These are phyloP conservation scores for Jacana jacana DNA, from an alignment of 2,113 vertebrate species.

Conservation along the genomic window DNA sequence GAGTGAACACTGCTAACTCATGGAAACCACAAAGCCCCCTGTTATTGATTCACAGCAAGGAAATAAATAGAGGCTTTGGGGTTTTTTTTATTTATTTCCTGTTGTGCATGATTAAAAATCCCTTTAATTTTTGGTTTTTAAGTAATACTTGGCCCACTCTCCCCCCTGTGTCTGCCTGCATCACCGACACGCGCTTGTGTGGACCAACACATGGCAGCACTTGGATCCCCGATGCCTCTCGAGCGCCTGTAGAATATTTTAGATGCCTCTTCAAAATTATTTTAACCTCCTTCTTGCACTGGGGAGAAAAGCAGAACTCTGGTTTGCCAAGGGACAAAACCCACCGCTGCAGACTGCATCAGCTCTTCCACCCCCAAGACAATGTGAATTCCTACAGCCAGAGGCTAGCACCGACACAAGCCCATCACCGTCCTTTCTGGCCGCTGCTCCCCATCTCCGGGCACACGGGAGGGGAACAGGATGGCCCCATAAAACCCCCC, in stretches of 20 bases:
- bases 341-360: not conserved
- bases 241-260: not conserved
- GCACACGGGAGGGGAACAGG: fast-evolving
- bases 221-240: not conserved
- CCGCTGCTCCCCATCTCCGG: fast-evolving
- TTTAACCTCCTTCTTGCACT: not conserved
- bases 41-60: not conserved
- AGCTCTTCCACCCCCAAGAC: not conserved
- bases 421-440: not conserved
- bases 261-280: not conserved
- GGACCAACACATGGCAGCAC: not conserved
- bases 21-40: not conserved
- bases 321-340: not conserved
- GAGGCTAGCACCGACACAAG: not conserved
- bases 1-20: not conserved
- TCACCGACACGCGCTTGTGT: fast-evolving
- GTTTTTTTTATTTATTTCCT: not conserved
- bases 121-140: not conserved
- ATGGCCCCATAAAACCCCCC: too few species aligned
- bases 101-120: not conserved
- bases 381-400: fast-evolving
- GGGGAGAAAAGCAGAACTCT: not conserved
- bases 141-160: not conserved
- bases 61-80: not conserved
- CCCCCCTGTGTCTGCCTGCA: not conserved